A percentile compares a stretch with the other conserved stretches of the same genome.
Evolutionary conservation across 2,797 vertebrate genomes (phyloP).

Genomic region (Natrix natrix): DNA sequence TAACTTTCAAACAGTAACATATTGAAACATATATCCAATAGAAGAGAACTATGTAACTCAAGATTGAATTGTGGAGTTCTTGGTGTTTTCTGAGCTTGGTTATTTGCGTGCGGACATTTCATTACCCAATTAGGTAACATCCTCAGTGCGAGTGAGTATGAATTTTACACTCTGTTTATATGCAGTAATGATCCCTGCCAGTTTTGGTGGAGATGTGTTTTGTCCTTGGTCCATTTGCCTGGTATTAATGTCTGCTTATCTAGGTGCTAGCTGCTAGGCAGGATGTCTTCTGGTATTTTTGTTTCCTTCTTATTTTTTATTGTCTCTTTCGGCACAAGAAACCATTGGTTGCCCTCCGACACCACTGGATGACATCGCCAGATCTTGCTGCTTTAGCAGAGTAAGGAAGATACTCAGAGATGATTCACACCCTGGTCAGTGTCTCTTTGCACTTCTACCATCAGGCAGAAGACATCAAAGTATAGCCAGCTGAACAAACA

Average conservation of each 20-base stretch:
- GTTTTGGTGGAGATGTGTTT: background rate
- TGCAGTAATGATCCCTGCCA: background rate
- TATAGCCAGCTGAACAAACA: no score
- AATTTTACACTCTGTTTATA: background rate
- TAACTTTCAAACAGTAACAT: background rate
- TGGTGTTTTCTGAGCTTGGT: background rate
- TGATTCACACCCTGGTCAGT: no score
- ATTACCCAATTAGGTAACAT: background rate
- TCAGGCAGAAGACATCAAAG: no score
- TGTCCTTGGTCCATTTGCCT: background rate
- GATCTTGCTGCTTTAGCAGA: no score
- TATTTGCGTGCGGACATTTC: background rate
- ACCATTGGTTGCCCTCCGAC: no score
- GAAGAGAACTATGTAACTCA: background rate
- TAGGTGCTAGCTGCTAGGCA: background rate
- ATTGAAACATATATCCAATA: background rate
- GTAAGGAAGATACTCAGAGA: no score
- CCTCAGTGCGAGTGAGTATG: background rate
- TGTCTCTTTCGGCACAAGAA: background rate
- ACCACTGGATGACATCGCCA: no score
- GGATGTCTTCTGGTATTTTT: background rate
- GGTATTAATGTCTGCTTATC: background rate
- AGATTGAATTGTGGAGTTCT: background rate
- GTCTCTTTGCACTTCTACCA: no score
- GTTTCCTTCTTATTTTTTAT: background rate